Percentiles rank a stretch among this genome's conserved stretches.
Conservation (phyloP, 2,797 vertebrate genomes). For the Argentina silus region DNA sequence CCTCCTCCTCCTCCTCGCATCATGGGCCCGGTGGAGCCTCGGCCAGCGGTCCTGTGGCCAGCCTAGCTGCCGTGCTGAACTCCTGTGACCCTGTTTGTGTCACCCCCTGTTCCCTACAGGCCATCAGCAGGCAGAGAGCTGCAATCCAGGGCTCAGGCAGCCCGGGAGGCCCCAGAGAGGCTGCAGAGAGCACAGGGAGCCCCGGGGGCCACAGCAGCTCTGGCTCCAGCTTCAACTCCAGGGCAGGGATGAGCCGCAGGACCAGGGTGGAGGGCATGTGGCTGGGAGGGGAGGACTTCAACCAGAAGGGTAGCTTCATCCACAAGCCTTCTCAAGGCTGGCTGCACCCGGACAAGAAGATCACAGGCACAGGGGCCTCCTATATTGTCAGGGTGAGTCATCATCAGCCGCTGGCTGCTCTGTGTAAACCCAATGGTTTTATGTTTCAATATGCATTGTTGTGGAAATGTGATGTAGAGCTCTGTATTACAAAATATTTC, state of each 20-base stretch:
- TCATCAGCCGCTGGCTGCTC: not conserved
- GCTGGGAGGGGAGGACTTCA: slow-evolving; percentile 83
- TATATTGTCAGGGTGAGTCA: slow-evolving; percentile 92
- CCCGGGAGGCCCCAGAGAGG: slow-evolving; percentile 64
- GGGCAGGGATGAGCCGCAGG: slow-evolving; percentile 76
- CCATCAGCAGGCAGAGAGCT: slow-evolving; percentile 80
- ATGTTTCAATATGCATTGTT: not conserved
- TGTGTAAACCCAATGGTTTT: not conserved
- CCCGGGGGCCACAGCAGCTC: slow-evolving; percentile 59
- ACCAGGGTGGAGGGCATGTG: slow-evolving; percentile 79
- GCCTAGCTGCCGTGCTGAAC: slow-evolving; percentile 86
- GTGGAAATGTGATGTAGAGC: not conserved
- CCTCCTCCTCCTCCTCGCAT: slow-evolving; percentile 30
- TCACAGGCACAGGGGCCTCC: slow-evolving; percentile 87
- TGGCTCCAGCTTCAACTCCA: slow-evolving; percentile 63
- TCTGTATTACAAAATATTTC: not conserved
- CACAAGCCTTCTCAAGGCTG: slow-evolving; percentile 93
- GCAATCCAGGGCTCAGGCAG: slow-evolving; percentile 46
- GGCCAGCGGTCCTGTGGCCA: slow-evolving; percentile 76
- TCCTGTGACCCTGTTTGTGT: slow-evolving; percentile 91
- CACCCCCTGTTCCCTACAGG: slow-evolving; percentile 87
- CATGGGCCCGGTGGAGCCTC: slow-evolving; percentile 55
- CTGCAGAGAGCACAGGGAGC: slow-evolving; percentile 62
- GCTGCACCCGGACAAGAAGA: slow-evolving; percentile 90
- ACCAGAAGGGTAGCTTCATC: slow-evolving; percentile 89